These are phyloP conservation scores for Phaetusa simplex DNA, from an alignment of 2,113 vertebrate genomes.

Conservation along the genomic window DNA sequence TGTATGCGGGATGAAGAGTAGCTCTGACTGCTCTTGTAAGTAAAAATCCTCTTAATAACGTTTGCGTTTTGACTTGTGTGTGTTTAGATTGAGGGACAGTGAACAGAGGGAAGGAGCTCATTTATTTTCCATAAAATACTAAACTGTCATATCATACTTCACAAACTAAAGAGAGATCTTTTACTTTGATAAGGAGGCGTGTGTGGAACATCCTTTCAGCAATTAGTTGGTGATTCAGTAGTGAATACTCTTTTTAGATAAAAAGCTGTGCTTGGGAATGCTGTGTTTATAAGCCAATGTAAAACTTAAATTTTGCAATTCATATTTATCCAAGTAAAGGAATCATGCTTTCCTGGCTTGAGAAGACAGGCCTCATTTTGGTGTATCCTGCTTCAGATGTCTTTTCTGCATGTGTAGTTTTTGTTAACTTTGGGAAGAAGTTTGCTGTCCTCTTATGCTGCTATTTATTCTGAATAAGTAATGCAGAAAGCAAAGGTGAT, in stretches of 20 bases:
- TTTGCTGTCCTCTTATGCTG: background rate
- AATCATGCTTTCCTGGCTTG: background rate
- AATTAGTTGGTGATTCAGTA: background rate
- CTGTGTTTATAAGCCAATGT: background rate
- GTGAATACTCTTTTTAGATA: background rate
- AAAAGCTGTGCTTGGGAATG: background rate
- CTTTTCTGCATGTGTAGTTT: background rate
- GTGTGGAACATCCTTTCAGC: background rate
- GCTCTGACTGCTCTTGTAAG: background rate
- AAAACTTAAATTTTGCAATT: background rate
- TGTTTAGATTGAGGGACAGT: background rate
- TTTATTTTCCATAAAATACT: background rate
- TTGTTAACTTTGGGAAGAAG: background rate
- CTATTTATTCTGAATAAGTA: background rate
- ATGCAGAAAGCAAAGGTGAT: background rate
- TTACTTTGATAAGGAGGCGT: background rate
- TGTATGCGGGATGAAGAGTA: background rate
- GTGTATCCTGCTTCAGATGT: background rate
- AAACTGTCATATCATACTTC: background rate
- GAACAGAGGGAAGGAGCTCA: background rate
- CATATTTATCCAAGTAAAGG: background rate
- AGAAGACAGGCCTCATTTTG: background rate
- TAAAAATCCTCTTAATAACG: background rate
- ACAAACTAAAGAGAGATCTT: background rate
- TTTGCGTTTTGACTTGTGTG: background rate